Percentiles rank a stretch among this genome's conserved stretches.
These are phyloP conservation scores for Phalacrocorax pelagicus DNA, from an alignment of 2,113 vertebrate genomes.

Conservation along the genomic window DNA sequence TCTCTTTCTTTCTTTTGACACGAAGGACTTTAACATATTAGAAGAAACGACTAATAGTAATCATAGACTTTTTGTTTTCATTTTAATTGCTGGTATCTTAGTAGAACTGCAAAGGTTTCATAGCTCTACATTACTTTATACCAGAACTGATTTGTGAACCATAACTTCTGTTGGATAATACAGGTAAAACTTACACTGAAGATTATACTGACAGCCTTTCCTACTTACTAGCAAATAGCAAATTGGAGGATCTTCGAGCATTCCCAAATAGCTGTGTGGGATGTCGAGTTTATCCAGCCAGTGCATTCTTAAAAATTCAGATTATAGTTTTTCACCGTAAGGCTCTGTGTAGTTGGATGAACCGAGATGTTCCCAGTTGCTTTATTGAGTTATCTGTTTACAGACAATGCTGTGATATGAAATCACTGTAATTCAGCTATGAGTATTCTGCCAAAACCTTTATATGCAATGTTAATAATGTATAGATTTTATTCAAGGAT, in stretches of 20 bases:
- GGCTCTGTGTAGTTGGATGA: neutral
- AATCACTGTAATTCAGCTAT: neutral
- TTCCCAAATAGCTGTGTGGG: neutral
- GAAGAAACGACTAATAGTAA: neutral
- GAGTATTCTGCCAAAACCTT: neutral
- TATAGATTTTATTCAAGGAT: neutral
- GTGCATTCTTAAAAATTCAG: neutral
- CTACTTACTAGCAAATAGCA: neutral
- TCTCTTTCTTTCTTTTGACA: neutral
- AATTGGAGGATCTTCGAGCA: neutral
- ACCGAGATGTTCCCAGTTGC: neutral
- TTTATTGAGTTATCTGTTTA: neutral
- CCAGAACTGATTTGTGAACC: neutral
- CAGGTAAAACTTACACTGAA: neutral
- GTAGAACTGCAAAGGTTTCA: neutral
- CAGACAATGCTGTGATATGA: neutral
- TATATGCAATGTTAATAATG: neutral
- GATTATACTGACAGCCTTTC: neutral
- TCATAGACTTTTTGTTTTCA: neutral
- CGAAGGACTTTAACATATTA: neutral
- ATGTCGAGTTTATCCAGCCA: neutral
- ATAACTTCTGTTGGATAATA: neutral
- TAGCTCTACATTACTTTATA: neutral
- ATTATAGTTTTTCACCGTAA: neutral
- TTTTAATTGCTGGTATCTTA: neutral